Conservation (phyloP, 2,113 vertebrate genomes). For the Miniopterus natalensis region DNA sequence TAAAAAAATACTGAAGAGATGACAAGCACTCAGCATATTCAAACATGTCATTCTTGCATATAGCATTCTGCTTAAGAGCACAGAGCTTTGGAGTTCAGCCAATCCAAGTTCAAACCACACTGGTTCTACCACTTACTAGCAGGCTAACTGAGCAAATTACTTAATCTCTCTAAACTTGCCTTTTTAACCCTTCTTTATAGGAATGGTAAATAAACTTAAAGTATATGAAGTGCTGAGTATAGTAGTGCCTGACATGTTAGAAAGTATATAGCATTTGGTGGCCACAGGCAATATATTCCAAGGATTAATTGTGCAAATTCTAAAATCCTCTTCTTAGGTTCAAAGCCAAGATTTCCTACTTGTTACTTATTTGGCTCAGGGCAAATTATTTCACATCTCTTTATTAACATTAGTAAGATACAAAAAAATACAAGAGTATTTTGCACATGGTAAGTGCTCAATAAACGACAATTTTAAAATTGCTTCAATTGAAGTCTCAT, state of each 20-base stretch:
- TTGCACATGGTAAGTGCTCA: constrained; percentile 17
- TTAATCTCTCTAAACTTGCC: constrained; percentile 30
- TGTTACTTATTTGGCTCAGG: background rate
- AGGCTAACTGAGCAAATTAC: constrained; percentile 12
- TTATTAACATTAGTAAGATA: constrained; percentile 2
- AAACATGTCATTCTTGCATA: constrained; percentile 46
- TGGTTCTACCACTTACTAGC: constrained; percentile 44
- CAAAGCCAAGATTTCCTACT: constrained; percentile 22
- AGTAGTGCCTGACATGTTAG: background rate
- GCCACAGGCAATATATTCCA: background rate
- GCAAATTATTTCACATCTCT: constrained; percentile 25
- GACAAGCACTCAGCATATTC: constrained; percentile 1
- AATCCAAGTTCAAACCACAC: constrained; percentile 45
- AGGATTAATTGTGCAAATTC: background rate
- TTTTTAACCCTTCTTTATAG: constrained; percentile 37
- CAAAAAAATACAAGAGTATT: background rate
- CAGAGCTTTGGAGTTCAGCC: constrained; percentile 32
- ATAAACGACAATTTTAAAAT: constrained; percentile 28
- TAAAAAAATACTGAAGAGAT: background rate
- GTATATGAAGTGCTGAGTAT: constrained; percentile 41
- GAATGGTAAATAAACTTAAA: constrained; percentile 52
- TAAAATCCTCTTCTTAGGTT: constrained; percentile 52
- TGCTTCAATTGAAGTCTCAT: background rate
- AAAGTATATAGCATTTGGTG: background rate
- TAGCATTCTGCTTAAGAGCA: constrained; percentile 16